Base-by-base conservation (phyloP, 2,888 invertebrate genomes). In the Rhingia campestris region DNA sequence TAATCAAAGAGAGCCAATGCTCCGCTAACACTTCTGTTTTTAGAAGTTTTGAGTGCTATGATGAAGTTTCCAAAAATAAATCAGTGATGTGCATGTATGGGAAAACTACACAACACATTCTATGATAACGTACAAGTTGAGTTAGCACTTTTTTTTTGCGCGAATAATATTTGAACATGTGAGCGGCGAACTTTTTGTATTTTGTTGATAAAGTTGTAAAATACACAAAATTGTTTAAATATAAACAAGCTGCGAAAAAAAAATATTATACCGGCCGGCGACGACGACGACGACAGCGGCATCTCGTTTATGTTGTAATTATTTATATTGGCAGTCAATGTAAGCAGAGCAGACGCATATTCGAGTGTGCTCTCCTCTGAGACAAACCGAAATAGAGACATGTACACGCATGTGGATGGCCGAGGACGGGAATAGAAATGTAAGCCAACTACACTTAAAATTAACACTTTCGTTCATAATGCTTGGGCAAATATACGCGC, bases 1-100 rank as follows among this genome's bases (percentile, higher is more conserved):
- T 4, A 10, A 59, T 14, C 6, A 49, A 30, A 37, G 49, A n/a
- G 30, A 3, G 45, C 1, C 45, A 33, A 12, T 54, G 63, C 43
- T 72, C 53, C 51, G 35, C 14, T 58, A 4, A 4, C 7, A 43
- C 9, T 43, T 30, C 39, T 61, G 63, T 70, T 64, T 56, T 63
- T 33, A 41, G 12, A 72, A 58, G 56, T 56, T 69, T 49, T 56
- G 45, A 56, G 30, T 39, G 45, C 59, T 49, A 72, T 79, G 72
- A 73, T 67, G 66, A 80, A 73, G 73, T 61, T 66, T 73, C 73
- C 79, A 54, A 80, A 80, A 80, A 66, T 73, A 73, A 72, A 58
- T 53, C 22, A 32, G 14, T 41, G 58, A 43, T 43, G 43, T 66
- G 43, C 22, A 22, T 54, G 67, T 47, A 30, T 56, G 4, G 6